phyloP scores from a whole-genome alignment of 1,140 invertebrate genomes.

The Philaenus spumarius region DNA sequence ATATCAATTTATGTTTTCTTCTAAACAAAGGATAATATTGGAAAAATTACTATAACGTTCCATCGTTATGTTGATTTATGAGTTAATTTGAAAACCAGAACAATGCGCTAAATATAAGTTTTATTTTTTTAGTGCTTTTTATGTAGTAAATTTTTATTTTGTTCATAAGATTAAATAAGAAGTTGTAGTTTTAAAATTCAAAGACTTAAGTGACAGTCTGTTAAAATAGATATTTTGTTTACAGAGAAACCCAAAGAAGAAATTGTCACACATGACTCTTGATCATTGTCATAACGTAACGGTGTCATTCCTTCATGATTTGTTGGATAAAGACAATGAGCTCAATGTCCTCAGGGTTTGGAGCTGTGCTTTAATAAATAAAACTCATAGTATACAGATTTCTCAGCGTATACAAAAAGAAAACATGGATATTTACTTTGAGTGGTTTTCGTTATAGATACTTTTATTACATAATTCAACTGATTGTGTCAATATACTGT shows the following conservation, averaged over 20 bases:
- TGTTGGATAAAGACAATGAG: conserved; percentile 33
- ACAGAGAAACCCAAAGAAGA: conserved; percentile 34
- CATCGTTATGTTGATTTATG: neutral
- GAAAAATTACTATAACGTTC: neutral
- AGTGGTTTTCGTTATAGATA: conserved; percentile 32
- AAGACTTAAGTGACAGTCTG: no score
- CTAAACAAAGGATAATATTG: no score
- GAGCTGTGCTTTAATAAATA: conserved; percentile 33
- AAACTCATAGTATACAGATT: conserved; percentile 17
- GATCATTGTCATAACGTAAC: conserved; percentile 32
- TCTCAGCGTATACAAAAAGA: conserved; percentile 24
- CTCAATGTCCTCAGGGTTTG: conserved; percentile 32
- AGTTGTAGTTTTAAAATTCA: neutral
- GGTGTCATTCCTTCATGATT: conserved; percentile 20
- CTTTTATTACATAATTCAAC: no score
- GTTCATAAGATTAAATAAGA: neutral
- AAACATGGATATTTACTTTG: conserved; percentile 34
- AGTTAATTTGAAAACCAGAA: neutral
- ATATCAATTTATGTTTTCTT: no score
- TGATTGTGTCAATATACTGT: no score
- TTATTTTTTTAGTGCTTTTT: neutral
- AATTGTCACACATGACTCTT: conserved; percentile 31
- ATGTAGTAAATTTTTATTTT: neutral
- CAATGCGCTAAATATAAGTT: neutral
- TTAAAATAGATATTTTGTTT: conserved; percentile 12